Percentiles rank a stretch among this genome's conserved stretches.
Evolutionary conservation across 2,113 vertebrate genomes (phyloP).

Genomic region (Burhinus oedicnemus): DNA sequence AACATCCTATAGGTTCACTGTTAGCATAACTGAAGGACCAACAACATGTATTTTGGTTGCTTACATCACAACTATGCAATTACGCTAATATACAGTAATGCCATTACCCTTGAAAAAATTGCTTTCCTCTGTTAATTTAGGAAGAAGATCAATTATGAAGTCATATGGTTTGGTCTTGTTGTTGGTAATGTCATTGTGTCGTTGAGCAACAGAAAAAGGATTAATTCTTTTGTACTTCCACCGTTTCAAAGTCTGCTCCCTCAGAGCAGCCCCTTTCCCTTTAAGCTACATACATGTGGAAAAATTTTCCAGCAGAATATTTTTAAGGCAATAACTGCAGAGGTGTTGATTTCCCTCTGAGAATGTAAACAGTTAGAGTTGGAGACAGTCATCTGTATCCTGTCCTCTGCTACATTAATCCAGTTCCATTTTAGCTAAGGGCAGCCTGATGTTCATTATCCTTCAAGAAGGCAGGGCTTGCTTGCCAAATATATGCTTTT

Average conservation of each 20-base stretch:
- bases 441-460: constrained; percentile 8
- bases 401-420: neutral
- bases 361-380: neutral
- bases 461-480: neutral
- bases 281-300: neutral
- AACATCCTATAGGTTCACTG: neutral
- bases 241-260: neutral
- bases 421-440: constrained; percentile 18
- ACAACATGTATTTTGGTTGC: neutral
- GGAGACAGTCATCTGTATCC: neutral
- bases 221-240: neutral
- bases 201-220: neutral
- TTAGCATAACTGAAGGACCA: neutral
- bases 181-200: neutral
- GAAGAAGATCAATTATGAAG: neutral
- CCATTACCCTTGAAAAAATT: neutral
- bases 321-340: neutral
- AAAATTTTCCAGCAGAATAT: neutral
- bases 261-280: neutral
- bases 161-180: neutral
- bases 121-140: neutral
- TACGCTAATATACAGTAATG: neutral
- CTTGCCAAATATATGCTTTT: constrained; percentile 11
- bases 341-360: neutral
- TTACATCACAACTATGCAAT: neutral